Conservation (phyloP, 2,888 invertebrate species). For the Alloscopus bannaensis region DNA sequence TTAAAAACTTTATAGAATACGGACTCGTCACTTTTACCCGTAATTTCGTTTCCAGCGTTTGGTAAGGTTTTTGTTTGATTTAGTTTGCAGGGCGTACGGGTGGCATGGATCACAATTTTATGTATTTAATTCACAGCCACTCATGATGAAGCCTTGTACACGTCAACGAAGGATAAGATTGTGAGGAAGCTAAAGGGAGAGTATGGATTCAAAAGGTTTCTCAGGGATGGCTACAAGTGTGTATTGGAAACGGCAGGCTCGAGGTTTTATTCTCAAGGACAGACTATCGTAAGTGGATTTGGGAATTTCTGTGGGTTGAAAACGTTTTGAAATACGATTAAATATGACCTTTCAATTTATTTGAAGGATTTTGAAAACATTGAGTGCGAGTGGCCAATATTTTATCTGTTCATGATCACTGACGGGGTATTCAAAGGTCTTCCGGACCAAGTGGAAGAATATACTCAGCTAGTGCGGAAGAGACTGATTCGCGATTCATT, state of each 20-base stretch:
- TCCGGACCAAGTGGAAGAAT: conserved; percentile 93
- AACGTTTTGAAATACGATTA: background rate
- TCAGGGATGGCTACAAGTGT: conserved; percentile 95
- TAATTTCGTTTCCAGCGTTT: conserved; percentile 98
- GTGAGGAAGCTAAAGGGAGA: conserved; percentile 88
- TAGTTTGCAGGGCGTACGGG: no score
- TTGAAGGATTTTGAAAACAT: conserved; percentile 91
- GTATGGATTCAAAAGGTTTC: conserved; percentile 95
- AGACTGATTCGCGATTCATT: conserved; percentile 87
- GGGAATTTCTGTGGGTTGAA: background rate
- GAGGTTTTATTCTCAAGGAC: conserved; percentile 91
- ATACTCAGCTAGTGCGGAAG: conserved; percentile 88
- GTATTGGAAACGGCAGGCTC: conserved; percentile 88
- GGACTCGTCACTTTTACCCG: conserved; percentile 92
- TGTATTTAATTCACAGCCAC: conserved; percentile 77
- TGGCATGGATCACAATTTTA: no score
- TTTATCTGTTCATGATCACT: conserved; percentile 96
- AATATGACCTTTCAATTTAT: background rate
- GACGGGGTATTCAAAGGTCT: conserved; percentile 93
- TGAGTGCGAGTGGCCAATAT: conserved; percentile 98
- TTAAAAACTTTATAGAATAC: conserved; percentile 82
- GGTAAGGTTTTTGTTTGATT: conserved; percentile 76
- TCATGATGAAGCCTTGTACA: conserved; percentile 93
- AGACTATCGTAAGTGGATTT: conserved; percentile 82
- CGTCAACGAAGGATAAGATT: conserved; percentile 90